Evolutionary conservation across 2,113 vertebrate genomes (phyloP), one percentile per base, ranked within the genome.

Genomic region (Falcunculus frontatus): DNA sequence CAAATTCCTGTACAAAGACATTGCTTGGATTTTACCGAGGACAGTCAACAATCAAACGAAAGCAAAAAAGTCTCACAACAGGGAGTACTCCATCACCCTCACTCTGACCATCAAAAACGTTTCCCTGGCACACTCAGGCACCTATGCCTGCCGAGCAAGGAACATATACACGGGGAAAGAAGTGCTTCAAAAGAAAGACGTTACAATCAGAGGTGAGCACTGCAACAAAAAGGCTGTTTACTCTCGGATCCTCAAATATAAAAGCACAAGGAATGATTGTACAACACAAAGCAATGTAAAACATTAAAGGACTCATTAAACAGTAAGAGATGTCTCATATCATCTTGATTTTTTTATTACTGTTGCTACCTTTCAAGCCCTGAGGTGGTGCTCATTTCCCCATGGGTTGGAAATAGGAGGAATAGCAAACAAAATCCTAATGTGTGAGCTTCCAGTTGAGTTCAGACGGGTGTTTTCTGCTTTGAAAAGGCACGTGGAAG

Each of bases 171-270:
- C 98, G 10, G 98, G 98, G 91, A 98, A 99, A 98, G 97, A 98
- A 85, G 94, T 96, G 68, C 98, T 98, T 94, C 98, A 98, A 97
- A 98, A 98, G 95, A 98, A 98, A 97, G 98, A 98, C 95, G 97
- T 99, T 97, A 96, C 91, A 74, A 98, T 99, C 96, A 99, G 98
- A 98, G 98, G 99, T 99, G 98, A 98, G 98, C 97, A 98, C 97
- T 98, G 97, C 97, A 97, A 95, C 97, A 98, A 98, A 98, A 98
- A 98, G 98, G 97, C 97, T 97, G 96, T 98, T 98, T 98, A 98
- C 97, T 98, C 98, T 98, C 97, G 98, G 98, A 98, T 98, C 98
- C 98, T 96, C 98, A 98, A 97, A 98, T 97, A 98, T 98, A 98
- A 98, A 97, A 97, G 97, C 98, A 96, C 97, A 96, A 98, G 98